Conservation (phyloP, 1,140 invertebrate genomes). For the Caenorhabditis tropicalis region DNA sequence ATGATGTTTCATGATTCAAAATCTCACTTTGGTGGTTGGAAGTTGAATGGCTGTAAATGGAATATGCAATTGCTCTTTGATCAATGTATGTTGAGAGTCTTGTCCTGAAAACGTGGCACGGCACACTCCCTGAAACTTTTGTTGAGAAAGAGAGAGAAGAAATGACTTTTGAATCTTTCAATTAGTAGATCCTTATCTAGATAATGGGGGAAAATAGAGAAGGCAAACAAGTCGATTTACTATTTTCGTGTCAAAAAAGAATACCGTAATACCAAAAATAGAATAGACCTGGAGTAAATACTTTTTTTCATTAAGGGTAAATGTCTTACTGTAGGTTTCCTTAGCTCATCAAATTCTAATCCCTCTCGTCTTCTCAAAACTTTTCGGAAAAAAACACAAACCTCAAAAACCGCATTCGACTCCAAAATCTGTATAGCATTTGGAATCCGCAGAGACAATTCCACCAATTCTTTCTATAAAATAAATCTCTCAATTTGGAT, state of each 20-base stretch:
- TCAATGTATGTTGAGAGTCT: constrained; percentile 43
- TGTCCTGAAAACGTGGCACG: constrained; percentile 40
- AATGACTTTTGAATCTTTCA: background rate
- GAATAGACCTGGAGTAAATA: no score
- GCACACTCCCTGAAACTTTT: constrained; percentile 27
- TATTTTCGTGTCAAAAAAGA: background rate
- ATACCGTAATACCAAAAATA: background rate
- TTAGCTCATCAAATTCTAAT: no score
- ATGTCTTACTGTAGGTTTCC: no score
- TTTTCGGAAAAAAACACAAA: background rate
- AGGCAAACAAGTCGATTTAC: background rate
- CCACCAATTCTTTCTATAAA: constrained; percentile 36
- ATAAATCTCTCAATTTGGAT: background rate
- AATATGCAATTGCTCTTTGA: constrained; percentile 33
- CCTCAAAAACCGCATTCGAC: constrained; percentile 41
- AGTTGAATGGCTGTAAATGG: constrained; percentile 27
- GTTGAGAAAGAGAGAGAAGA: background rate
- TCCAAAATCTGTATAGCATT: constrained; percentile 42
- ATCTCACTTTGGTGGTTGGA: constrained; percentile 18
- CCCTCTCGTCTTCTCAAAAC: no score
- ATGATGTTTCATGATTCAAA: background rate
- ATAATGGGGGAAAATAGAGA: background rate
- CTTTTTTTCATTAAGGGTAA: no score
- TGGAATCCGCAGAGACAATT: constrained; percentile 36
- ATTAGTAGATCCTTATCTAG: background rate